These are phyloP conservation scores for Acipenser ruthenus DNA, from an alignment of 2,797 vertebrate genomes.

Conservation along the genomic window DNA sequence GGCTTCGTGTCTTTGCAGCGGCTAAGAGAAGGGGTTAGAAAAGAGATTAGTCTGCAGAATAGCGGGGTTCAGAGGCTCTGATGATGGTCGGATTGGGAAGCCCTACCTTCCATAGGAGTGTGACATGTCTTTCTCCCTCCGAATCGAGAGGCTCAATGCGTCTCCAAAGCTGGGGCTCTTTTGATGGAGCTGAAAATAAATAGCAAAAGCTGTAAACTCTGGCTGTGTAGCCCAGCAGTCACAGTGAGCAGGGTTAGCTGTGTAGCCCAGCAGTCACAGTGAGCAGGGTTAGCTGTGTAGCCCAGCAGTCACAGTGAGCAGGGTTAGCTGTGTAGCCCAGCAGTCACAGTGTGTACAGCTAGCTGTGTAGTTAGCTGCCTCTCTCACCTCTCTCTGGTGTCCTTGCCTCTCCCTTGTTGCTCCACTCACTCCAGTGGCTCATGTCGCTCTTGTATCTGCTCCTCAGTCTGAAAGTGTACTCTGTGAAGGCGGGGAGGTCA, in stretches of 20 bases:
- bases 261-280: not conserved
- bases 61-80: not conserved
- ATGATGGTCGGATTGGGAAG: not conserved
- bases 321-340: not conserved
- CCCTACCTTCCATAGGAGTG: constrained; percentile 55
- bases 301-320: not conserved
- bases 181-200: constrained; percentile 42
- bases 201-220: not conserved
- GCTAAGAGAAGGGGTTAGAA: constrained; percentile 28
- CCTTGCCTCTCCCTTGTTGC: constrained; percentile 8
- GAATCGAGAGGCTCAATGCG: constrained; percentile 18
- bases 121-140: constrained; percentile 27
- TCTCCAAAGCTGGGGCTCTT: constrained; percentile 49
- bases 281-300: not conserved
- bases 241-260: constrained; percentile 1
- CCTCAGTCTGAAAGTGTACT: constrained; percentile 42
- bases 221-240: not conserved
- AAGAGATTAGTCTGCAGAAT: not conserved
- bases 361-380: not conserved
- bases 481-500: constrained; percentile 34
- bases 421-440: constrained; percentile 54
- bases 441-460: constrained; percentile 27
- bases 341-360: not conserved
- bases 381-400: constrained; percentile 13
- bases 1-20: constrained; percentile 36